Evolutionary conservation across 2,797 vertebrate species (phyloP), one percentile per base, ranked within the genome.

Genomic region (Anguilla obscura): DNA sequence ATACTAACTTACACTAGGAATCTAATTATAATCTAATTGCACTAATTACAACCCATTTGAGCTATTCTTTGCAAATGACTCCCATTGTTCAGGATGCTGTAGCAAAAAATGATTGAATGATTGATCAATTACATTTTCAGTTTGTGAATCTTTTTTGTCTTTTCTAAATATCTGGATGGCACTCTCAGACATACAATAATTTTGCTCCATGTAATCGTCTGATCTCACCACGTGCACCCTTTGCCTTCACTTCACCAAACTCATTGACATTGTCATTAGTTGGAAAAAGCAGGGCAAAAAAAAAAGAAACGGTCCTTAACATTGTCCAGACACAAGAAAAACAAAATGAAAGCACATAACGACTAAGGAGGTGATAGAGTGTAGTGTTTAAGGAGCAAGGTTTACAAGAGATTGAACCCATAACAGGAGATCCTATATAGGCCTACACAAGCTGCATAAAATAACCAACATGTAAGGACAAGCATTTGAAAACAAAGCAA

Each of bases 1-100:
- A 12, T 48, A 7, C 79, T 82, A 48, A 24, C 36, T 79, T 79
- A 40, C 33, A 40, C 30, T 36, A 79, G 74, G 36, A 36, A 79
- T 79, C 33, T 79, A 40, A 36, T 79, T 82, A 82, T 82, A 82
- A 82, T 82, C 40, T 82, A 82, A 82, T 82, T 82, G 48, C 8
- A 50, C 79, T 82, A 82, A 82, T 82, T 45, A 48, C 79, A 50
- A 48, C 18, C 74, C 14, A 79, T 82, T 82, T 82, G 79, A 48
- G 79, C 16, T 82, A n/a, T 50, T 48, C 40, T 48, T 50, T 82
- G 79, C 79, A 82, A 82, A 82, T 48, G 16, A 50, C 79, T 82
- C 40, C 21, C 36, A 45, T 14, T 79, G 18, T 79, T 21, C 48
- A 50, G 18, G 16, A 14, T 82, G 40, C 18, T 50, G 40, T 50